These are phyloP conservation scores for Apotomis capreana DNA, from an alignment of 2,888 invertebrate genomes.

Conservation along the genomic window DNA sequence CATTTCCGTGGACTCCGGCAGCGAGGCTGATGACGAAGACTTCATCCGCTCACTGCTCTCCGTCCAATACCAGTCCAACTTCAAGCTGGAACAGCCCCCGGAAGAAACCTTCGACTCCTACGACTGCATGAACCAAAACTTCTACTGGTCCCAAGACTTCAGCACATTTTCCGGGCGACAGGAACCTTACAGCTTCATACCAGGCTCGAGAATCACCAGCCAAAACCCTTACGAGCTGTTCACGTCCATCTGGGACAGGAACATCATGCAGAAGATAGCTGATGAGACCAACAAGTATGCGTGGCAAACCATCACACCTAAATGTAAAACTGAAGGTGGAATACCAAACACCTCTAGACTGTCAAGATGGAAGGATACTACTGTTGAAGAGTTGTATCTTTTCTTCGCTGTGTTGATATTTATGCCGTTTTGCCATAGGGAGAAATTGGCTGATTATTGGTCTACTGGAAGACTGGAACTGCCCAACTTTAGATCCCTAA, in stretches of 20 bases:
- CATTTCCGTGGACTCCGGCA: constrained; percentile 32
- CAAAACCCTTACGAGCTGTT: constrained; percentile 36
- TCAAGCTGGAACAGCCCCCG: constrained; percentile 22
- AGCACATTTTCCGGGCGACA: constrained; percentile 30
- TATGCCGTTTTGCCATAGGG: constrained; percentile 37
- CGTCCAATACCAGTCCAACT: constrained; percentile 33
- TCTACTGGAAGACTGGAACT: constrained; percentile 28
- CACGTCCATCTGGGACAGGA: constrained; percentile 36
- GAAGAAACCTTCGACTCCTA: constrained; percentile 38
- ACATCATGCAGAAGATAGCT: constrained; percentile 40
- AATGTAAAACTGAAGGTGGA: constrained; percentile 39
- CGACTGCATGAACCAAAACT: constrained; percentile 38
- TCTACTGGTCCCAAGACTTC: constrained; percentile 39
- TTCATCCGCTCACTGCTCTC: constrained; percentile 38
- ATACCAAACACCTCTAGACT: constrained; percentile 36
- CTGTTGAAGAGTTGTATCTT: constrained; percentile 37
- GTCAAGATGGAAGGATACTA: constrained; percentile 37
- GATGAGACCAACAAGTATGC: constrained; percentile 42
- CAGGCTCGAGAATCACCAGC: constrained; percentile 31
- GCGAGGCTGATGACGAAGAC: constrained; percentile 39
- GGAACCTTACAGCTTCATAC: constrained; percentile 27
- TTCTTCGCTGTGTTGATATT: constrained; percentile 36
- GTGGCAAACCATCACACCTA: constrained; percentile 39
- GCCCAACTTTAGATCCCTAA: constrained; percentile 33
- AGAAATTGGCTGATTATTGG: constrained; percentile 37